Percentiles rank a stretch among this genome's conserved stretches.
phyloP scores from a whole-genome alignment of 2,113 vertebrate species.

The Crotalus viridis region DNA sequence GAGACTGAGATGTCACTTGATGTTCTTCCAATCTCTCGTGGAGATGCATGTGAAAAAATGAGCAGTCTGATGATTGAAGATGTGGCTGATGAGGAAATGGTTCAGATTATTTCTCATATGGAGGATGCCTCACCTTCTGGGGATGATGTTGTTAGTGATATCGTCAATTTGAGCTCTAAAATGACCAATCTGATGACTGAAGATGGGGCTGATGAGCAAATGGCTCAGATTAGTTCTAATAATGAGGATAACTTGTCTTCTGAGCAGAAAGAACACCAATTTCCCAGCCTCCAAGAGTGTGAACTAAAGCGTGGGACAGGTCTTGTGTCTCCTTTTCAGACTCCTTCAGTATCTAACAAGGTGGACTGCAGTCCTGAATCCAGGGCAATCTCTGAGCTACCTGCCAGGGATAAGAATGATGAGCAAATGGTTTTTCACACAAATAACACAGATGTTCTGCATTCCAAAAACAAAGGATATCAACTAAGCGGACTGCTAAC shows the following conservation, averaged over 20 bases:
- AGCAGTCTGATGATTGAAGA: neutral
- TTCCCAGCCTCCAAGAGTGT: neutral
- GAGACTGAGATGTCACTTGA: neutral
- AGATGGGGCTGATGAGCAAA: neutral
- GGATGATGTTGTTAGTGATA: neutral
- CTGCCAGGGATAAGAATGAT: neutral
- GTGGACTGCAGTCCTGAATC: neutral
- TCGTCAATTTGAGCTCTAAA: neutral
- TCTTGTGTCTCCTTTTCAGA: neutral
- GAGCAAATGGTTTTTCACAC: neutral
- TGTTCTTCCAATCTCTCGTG: too few species aligned
- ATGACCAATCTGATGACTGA: neutral
- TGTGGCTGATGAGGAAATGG: neutral
- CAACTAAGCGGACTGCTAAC: neutral
- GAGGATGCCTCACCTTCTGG: too few species aligned
- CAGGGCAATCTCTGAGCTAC: neutral
- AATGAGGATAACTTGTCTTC: neutral
- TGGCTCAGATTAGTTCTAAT: neutral
- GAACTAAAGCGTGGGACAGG: neutral
- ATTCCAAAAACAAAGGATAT: neutral
- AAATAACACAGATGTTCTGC: neutral
- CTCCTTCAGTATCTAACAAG: neutral
- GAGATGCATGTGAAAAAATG: neutral
- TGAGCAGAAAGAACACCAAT: neutral
- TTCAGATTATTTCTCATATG: neutral